Evolutionary conservation across 2,888 invertebrate species (phyloP).

Genomic region (Noctua janthina): DNA sequence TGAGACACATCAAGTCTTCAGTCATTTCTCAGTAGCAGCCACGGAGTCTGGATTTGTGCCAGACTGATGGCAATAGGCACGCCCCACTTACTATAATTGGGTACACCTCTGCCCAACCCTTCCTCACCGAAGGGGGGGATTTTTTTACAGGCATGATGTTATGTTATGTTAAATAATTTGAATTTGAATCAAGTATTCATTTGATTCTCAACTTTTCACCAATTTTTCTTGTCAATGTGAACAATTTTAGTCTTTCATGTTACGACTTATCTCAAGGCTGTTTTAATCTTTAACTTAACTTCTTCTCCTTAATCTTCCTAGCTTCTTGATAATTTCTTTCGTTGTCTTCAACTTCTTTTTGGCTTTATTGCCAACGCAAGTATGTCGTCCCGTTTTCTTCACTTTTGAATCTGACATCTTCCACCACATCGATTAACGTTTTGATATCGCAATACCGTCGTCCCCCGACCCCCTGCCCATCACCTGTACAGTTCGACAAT

Average conservation of each 20-base stretch:
- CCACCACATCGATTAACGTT: background rate
- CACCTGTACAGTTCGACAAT: slow-evolving; percentile 73
- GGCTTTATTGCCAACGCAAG: background rate
- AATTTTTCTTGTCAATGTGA: background rate
- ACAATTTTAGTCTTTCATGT: background rate
- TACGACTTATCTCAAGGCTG: background rate
- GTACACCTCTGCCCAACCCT: too few relatives aligned
- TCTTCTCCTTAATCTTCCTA: background rate
- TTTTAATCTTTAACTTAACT: background rate
- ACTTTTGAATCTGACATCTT: background rate
- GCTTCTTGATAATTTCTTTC: background rate
- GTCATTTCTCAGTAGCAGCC: too few relatives aligned
- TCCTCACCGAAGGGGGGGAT: too few relatives aligned
- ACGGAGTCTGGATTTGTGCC: too few relatives aligned
- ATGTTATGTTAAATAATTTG: too few relatives aligned
- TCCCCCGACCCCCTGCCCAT: slow-evolving; percentile 30
- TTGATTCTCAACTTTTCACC: background rate
- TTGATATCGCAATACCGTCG: slow-evolving; percentile 33
- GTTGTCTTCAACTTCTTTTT: background rate
- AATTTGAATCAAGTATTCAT: background rate
- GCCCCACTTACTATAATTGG: too few relatives aligned
- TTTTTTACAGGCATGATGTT: too few relatives aligned
- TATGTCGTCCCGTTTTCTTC: background rate
- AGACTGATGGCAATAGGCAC: too few relatives aligned
- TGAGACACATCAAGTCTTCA: background rate